A percentile compares a stretch with the other conserved stretches of the same genome.
Conservation (phyloP, 2,888 invertebrate species). For the Nineta flava region DNA sequence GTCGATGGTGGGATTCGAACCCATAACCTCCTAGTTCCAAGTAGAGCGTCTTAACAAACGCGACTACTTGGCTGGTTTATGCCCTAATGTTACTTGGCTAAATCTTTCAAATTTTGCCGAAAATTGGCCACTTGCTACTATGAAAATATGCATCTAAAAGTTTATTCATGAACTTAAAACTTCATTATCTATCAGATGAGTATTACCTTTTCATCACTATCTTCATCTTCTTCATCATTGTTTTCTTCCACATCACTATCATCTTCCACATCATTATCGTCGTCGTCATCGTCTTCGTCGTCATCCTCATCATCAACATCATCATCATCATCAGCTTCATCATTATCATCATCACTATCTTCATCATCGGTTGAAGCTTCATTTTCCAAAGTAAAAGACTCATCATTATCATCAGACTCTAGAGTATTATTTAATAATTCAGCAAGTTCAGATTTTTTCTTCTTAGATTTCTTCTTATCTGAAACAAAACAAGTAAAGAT, state of each 20-base stretch:
- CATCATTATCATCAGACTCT: constrained; percentile 17
- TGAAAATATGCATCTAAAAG: no score
- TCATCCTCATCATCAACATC: constrained; percentile 17
- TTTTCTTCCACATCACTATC: constrained; percentile 22
- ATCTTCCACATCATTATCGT: constrained; percentile 26
- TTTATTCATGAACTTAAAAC: no score
- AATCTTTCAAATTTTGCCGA: no score
- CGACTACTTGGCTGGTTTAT: no score
- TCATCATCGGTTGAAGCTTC: constrained; percentile 11
- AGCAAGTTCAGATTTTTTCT: constrained; percentile 10
- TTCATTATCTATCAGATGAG: no score
- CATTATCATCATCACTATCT: constrained; percentile 13
- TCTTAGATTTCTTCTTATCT: constrained; percentile 3
- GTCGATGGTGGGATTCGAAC: no score
- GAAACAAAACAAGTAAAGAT: constrained; percentile 5
- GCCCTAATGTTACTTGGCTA: no score
- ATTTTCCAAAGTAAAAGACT: constrained; percentile 12
- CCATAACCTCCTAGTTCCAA: no score
- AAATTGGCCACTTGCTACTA: no score
- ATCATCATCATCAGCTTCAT: constrained; percentile 14
- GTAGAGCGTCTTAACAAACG: no score
- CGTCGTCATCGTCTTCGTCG: constrained; percentile 24
- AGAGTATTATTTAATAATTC: constrained; percentile 15
- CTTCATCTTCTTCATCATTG: constrained; percentile 28
- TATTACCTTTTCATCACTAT: constrained; percentile 19